A percentile compares a stretch with the other conserved stretches of the same genome.
phyloP scores from a whole-genome alignment of 2,797 vertebrate species.

The Rhincodon typus region DNA sequence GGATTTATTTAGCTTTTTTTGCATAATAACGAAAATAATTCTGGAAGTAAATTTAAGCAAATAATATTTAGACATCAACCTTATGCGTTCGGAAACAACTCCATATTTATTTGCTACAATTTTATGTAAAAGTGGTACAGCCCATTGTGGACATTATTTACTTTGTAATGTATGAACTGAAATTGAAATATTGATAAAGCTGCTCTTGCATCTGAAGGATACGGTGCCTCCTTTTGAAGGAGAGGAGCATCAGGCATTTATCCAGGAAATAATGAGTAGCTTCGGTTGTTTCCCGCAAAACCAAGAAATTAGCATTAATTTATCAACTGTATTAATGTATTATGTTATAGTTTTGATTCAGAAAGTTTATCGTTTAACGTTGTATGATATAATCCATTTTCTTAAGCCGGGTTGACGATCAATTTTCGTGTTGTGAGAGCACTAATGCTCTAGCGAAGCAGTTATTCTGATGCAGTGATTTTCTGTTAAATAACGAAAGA shows the following conservation, averaged over 20 bases:
- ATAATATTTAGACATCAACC: neutral
- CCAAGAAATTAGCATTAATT: neutral
- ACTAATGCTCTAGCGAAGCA: neutral
- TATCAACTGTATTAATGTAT: neutral
- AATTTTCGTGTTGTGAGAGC: neutral
- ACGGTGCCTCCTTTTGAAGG: neutral
- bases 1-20: neutral
- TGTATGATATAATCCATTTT: neutral
- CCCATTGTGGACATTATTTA: neutral
- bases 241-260: neutral
- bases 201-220: neutral
- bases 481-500: neutral
- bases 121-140: neutral
- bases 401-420: neutral
- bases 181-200: conserved; percentile 16
- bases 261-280: neutral
- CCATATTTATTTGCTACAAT: too few species aligned
- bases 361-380: neutral
- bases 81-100: neutral
- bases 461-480: neutral
- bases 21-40: neutral
- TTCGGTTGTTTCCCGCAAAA: neutral
- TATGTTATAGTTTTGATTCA: neutral
- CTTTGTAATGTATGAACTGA: neutral
- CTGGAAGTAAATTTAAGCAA: neutral